Conservation (phyloP, 2,888 invertebrate species). For the Marronus borbonicus region DNA sequence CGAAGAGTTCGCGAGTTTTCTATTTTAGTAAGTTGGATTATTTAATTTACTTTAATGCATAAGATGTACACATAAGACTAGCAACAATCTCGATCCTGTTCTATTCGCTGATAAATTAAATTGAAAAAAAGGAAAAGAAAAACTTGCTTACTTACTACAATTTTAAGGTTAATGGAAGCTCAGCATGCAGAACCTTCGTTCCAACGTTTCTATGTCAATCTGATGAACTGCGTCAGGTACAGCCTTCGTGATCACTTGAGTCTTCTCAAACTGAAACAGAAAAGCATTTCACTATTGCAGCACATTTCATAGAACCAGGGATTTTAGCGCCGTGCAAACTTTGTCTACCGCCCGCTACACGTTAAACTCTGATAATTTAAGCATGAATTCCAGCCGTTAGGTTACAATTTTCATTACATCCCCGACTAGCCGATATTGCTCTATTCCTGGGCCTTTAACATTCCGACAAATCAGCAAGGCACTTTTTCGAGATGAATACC, state of each 20-base stretch:
- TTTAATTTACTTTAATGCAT: constrained; percentile 23
- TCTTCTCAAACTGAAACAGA: constrained; percentile 28
- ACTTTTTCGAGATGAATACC: not conserved
- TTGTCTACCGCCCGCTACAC: too few relatives aligned
- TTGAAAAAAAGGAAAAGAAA: not conserved
- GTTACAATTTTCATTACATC: too few relatives aligned
- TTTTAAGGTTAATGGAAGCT: not conserved
- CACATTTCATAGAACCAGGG: too few relatives aligned
- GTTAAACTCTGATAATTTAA: too few relatives aligned
- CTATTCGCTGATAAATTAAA: constrained; percentile 13
- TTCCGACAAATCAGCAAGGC: too few relatives aligned
- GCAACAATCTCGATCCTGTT: not conserved
- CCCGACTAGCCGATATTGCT: too few relatives aligned
- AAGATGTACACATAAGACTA: not conserved
- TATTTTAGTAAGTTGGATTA: constrained; percentile 1
- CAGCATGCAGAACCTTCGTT: constrained; percentile 16
- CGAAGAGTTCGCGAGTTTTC: not conserved
- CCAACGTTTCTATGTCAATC: not conserved
- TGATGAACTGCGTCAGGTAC: not conserved
- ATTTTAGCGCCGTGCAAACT: too few relatives aligned
- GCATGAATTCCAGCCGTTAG: too few relatives aligned
- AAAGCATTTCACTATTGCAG: too few relatives aligned
- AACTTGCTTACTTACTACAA: constrained; percentile 20
- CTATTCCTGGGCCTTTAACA: too few relatives aligned
- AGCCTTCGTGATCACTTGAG: constrained; percentile 16